Evolutionary conservation across 1,140 invertebrate genomes (phyloP), one percentile per base, ranked within the genome.

Genomic region (Drosophila pallidifrons): DNA sequence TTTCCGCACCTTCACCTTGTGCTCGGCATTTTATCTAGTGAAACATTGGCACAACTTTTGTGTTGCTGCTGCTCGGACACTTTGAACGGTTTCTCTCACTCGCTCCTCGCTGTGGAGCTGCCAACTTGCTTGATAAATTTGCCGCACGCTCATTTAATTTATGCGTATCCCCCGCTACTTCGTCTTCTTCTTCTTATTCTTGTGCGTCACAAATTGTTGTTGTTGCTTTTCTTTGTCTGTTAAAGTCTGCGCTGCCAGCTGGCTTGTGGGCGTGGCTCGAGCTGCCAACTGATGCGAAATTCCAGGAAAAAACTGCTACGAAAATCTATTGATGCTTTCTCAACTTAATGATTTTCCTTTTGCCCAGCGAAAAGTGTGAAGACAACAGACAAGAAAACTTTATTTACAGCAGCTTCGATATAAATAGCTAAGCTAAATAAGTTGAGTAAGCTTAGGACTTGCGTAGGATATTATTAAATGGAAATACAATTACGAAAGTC

Each of bases 11-110:
- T 20, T 20, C 28, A 38, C 1, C 25, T 61, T 67, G 68, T 77
- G 64, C 75, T 70, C 69, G 78, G 69, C 69, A 57, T 76, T 89
- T 90, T 90, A 90, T 89, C 79, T 86, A 90, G 70, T 90, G 72
- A 81, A 81, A 86, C 85, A 86, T 81, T 89, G 73, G 79, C 72
- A 60, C 78, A 85, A 85, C 81, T 85, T 83, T 83, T 81, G 38
- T 61, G 51, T 54, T 54, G 35, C 20, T 20, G 20, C 38, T 72
- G 41, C 8, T 54, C 38, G 77, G 80, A 82, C 80, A 82, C 80
- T 82, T 82, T 75, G 63, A 82, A 77, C 79, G 74, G 54, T 75
- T 77, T 46, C 51, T 57, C 71, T 57, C 20, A 20, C 20, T 3
- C 20, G 20, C 20, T 20, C 20, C 67, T 60, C 59, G 72, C 73